These are phyloP conservation scores for Nysson spinosus DNA, from an alignment of 2,888 invertebrate genomes.

Conservation along the genomic window DNA sequence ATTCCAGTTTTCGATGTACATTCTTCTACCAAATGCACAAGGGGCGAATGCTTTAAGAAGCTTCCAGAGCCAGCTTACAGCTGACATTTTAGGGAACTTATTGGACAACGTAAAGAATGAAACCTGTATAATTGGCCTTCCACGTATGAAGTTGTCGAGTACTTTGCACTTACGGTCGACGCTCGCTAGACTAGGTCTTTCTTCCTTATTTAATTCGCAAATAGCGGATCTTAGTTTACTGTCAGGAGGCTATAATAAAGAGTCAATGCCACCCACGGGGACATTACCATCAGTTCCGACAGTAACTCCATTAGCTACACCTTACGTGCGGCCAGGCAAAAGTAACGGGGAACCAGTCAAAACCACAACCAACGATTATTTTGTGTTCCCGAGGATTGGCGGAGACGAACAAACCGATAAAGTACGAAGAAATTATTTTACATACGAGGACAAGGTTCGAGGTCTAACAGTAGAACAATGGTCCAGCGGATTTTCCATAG, in stretches of 20 bases:
- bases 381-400: conserved; percentile 55
- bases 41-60: conserved; percentile 77
- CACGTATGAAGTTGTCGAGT: conserved; percentile 85
- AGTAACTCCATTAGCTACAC: background rate
- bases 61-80: conserved; percentile 78
- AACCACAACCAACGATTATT: background rate
- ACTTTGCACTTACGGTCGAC: conserved; percentile 80
- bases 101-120: conserved; percentile 78
- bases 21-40: conserved; percentile 81
- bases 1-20: conserved; percentile 80
- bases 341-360: background rate
- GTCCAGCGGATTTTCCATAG: conserved; percentile 64
- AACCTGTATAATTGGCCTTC: conserved; percentile 81
- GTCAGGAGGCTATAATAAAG: conserved; percentile 76
- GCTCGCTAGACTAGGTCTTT: conserved; percentile 81
- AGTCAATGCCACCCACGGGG: background rate
- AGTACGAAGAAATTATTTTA: conserved; percentile 51
- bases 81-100: conserved; percentile 78
- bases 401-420: background rate
- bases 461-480: conserved; percentile 67
- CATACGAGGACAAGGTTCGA: conserved; percentile 61
- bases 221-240: conserved; percentile 85
- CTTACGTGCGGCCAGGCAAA: background rate
- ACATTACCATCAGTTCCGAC: background rate
- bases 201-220: conserved; percentile 81